These are phyloP conservation scores for Manduca sexta DNA, from an alignment of 1,140 invertebrate species.

Conservation along the genomic window DNA sequence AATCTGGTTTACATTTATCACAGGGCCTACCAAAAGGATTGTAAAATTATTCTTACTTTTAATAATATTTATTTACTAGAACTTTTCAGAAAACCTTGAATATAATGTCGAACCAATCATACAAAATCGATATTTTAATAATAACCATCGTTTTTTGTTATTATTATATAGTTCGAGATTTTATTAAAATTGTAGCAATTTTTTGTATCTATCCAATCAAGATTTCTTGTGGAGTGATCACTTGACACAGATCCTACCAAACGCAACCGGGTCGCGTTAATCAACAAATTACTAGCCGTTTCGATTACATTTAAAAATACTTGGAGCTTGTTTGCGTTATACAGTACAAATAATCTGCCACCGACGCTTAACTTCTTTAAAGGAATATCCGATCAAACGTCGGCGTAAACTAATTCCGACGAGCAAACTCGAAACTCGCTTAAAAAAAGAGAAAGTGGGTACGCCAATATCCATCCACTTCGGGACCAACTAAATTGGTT, in stretches of 20 bases:
- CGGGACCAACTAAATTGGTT: constrained; percentile 58
- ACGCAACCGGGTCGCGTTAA: constrained; percentile 2
- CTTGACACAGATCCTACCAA: not conserved
- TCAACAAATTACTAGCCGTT: constrained; percentile 8
- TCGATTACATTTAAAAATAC: constrained; percentile 42
- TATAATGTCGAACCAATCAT: too few relatives aligned
- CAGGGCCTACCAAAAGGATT: too few relatives aligned
- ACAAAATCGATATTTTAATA: too few relatives aligned
- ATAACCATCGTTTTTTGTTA: too few relatives aligned
- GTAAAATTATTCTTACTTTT: too few relatives aligned
- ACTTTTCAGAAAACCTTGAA: too few relatives aligned
- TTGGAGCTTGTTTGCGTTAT: constrained; percentile 43
- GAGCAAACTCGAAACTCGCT: constrained; percentile 60
- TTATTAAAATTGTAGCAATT: not conserved
- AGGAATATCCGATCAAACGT: constrained; percentile 69
- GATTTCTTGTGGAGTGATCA: not conserved
- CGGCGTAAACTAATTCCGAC: constrained; percentile 65
- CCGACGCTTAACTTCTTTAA: constrained; percentile 61
- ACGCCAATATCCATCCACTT: constrained; percentile 50
- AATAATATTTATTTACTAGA: too few relatives aligned
- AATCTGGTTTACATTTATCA: too few relatives aligned
- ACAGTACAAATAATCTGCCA: constrained; percentile 45
- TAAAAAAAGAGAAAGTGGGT: constrained; percentile 44
- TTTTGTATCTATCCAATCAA: constrained; percentile 3
- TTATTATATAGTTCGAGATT: too few relatives aligned